Percentiles rank a stretch among this genome's conserved stretches.
These are phyloP conservation scores for Ophraella communa DNA, from an alignment of 2,888 invertebrate genomes.

Conservation along the genomic window DNA sequence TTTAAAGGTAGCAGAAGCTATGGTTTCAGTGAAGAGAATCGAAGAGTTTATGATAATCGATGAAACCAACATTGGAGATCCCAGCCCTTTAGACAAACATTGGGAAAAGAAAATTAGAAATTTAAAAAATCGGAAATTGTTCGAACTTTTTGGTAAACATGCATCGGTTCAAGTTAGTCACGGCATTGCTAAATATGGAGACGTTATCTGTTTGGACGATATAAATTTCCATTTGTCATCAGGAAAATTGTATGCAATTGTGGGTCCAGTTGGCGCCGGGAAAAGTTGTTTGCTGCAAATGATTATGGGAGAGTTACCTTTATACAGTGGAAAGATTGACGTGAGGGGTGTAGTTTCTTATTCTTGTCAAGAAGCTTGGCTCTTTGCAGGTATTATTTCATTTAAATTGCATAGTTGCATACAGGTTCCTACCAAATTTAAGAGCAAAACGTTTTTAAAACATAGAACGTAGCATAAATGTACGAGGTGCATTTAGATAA, in stretches of 20 bases:
- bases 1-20: slow-evolving; percentile 62
- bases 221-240: slow-evolving; percentile 58
- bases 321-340: slow-evolving; percentile 57
- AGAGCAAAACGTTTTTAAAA: too few species aligned
- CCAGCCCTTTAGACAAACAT: slow-evolving; percentile 47
- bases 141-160: not conserved
- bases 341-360: slow-evolving; percentile 65
- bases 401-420: too few species aligned
- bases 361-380: slow-evolving; percentile 71
- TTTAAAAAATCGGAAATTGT: not conserved
- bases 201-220: slow-evolving; percentile 57
- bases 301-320: slow-evolving; percentile 58
- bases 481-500: too few species aligned
- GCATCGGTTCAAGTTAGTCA: slow-evolving; percentile 12
- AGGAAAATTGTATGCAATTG: slow-evolving; percentile 63
- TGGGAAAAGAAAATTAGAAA: slow-evolving; percentile 26
- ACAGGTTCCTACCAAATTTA: too few species aligned
- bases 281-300: slow-evolving; percentile 63
- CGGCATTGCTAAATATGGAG: slow-evolving; percentile 46
- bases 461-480: too few species aligned
- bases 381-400: slow-evolving; percentile 57
- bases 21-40: slow-evolving; percentile 63
- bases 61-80: slow-evolving; percentile 52
- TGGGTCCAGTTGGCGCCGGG: slow-evolving; percentile 74
- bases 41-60: slow-evolving; percentile 48